Base-by-base conservation (phyloP, 2,113 vertebrate species). In the Penelope pileata region DNA sequence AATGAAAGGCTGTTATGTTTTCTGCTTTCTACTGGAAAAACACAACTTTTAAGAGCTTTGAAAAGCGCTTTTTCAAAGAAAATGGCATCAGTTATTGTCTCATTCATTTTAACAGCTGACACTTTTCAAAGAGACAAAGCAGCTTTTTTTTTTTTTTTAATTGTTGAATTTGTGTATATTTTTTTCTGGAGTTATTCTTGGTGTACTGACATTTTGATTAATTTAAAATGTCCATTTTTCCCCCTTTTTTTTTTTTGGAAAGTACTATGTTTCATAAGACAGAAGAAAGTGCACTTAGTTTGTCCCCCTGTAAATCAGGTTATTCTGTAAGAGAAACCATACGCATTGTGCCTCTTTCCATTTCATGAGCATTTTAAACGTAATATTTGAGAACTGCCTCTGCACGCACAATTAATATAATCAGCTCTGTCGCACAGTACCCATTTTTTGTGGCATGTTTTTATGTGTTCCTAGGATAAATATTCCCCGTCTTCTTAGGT, bases 251-350 rank as follows among this genome's bases (percentile, higher is more conserved):
- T 74, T 40, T 77, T 30, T 74, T 74, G 54, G 66, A 42, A 83
- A 43, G 50, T 60, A 40, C 8, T 54, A 30, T 16, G 3, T 87
- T 92, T 88, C 77, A 91, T 74, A 87, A 64, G 72, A 84, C 76
- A 87, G 92, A 94, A 94, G 45, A 40, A 96, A 88, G 22, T 84
- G 47, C 89, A 89, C 40, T 96, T 47, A 91, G 32, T 89, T 84
- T 56, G 53, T 72, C 32, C 50, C 63, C 17, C 17, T 50, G n/a
- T 88, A 72, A 74, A 70, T 78, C 23, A 42, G 30, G 17, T 78
- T 69, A 67, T 58, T 84, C 53, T 24, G 0, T 92, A 72, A 16
- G 76, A 86, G 70, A 87, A 84, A 75, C 66, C 8, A 8, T 58
- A 26, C 6, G 6, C 63, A 15, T 23, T 75, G 48, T 4, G 13